Evolutionary conservation across 2,888 invertebrate genomes (phyloP).

Genomic region (Drosophila meridionalis): DNA sequence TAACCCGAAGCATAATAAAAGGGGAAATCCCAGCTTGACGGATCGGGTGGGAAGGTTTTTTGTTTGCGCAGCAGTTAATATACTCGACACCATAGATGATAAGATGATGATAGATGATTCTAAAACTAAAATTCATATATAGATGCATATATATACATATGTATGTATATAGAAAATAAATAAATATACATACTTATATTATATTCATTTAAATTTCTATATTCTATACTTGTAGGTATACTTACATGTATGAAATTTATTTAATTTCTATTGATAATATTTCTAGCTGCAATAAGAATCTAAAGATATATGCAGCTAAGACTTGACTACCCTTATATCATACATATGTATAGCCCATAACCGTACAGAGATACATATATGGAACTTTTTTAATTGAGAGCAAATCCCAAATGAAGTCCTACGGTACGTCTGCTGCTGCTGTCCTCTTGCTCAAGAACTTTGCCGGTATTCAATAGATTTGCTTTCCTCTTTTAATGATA

Average conservation of each 20-base stretch:
- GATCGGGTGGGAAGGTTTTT: not conserved
- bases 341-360: not conserved
- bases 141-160: not conserved
- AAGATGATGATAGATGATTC: not conserved
- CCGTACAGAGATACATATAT: not conserved
- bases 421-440: not conserved
- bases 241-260: not conserved
- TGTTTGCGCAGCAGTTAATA: not conserved
- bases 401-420: not conserved
- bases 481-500: not conserved
- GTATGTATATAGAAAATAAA: not conserved
- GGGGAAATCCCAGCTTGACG: not conserved
- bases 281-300: not conserved
- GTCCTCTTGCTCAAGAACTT: not conserved
- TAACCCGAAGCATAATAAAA: not conserved
- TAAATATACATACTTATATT: no score
- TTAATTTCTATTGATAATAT: not conserved
- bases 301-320: not conserved
- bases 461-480: not conserved
- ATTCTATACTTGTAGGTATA: not conserved
- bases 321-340: not conserved
- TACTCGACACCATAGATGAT: not conserved
- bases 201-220: no score
- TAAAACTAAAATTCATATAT: not conserved
- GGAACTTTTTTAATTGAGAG: not conserved